Evolutionary conservation across 2,797 vertebrate genomes (phyloP), one percentile per base, ranked within the genome.

Genomic region (Schizothorax lantsangensis): DNA sequence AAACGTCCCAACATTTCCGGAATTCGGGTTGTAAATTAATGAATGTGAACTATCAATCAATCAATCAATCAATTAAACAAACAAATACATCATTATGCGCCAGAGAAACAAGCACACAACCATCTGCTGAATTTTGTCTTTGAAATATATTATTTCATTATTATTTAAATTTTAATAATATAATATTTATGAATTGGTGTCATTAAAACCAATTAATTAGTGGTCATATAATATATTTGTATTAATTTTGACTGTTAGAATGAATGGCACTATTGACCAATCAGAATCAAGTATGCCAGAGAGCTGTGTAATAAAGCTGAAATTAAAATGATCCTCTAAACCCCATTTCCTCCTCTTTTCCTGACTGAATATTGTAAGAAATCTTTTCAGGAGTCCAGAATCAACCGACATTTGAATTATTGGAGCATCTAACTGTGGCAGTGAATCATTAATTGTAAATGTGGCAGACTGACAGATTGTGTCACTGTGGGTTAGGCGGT

Each of bases 361-460:
- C 43, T 74, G 54, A 59, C 43, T 47, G 19, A 49, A 36, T 74
- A 36, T 43, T 83, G 26, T 75, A 84, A 66, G 30, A 84, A 77
- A 38, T 15, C 17, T 30, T 69, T 69, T 43, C 17, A 57, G 45
- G 45, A 69, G n/a, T n/a, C 7, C 92, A 90, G 88, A 91, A 92
- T 93, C 91, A 95, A 94, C 93, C 64, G 89, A 89, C 88, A 66
- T 90, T 85, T 54, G 91, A 86, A 91, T 93, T 92, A 94, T 85
- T 91, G 91, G 92, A 90, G 91, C 93, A 89, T 91, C 90, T 85
- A 57, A 78, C 83, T 57, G 64, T 79, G 36, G 75, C 83, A 68
- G 47, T 85, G 84, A 85, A 40, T 81, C 54, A 81, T 74, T 72
- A 11, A 40, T 75, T 81, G 77, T 81, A 84, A 80, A 81, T 69